A percentile compares a stretch with the other conserved stretches of the same genome.
phyloP scores from a whole-genome alignment of 2,888 invertebrate genomes.

The Arctia plantaginis region DNA sequence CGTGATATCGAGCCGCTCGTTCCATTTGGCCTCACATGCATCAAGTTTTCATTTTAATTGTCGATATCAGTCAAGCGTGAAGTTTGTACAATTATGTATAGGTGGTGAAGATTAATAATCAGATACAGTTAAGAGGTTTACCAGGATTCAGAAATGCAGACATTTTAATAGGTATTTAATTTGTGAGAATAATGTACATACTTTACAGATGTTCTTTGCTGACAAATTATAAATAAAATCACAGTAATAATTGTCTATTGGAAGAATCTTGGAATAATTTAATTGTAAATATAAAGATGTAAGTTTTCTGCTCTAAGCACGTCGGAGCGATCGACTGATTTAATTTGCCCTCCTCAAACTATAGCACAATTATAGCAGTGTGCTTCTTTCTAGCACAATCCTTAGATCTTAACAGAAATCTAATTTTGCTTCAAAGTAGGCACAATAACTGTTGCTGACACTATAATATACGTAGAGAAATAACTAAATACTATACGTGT shows the following conservation, averaged over 20 bases:
- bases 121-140: not conserved
- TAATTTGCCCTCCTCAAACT: too few species aligned
- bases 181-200: not conserved
- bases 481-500: not conserved
- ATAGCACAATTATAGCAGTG: not conserved
- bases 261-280: not conserved
- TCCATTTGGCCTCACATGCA: slow-evolving; percentile 64
- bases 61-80: slow-evolving; percentile 63
- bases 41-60: slow-evolving; percentile 74
- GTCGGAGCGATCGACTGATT: too few species aligned
- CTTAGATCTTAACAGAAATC: not conserved
- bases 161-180: not conserved
- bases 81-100: slow-evolving; percentile 45
- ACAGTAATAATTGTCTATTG: not conserved
- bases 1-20: slow-evolving; percentile 55
- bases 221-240: not conserved
- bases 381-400: not conserved
- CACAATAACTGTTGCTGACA: not conserved
- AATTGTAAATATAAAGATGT: not conserved
- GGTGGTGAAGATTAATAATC: not conserved
- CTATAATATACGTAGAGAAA: not conserved
- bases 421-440: not conserved
- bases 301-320: not conserved
- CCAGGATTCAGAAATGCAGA: not conserved
- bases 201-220: not conserved